Conservation (phyloP, 1,140 invertebrate genomes). For the Nasonia giraulti region DNA sequence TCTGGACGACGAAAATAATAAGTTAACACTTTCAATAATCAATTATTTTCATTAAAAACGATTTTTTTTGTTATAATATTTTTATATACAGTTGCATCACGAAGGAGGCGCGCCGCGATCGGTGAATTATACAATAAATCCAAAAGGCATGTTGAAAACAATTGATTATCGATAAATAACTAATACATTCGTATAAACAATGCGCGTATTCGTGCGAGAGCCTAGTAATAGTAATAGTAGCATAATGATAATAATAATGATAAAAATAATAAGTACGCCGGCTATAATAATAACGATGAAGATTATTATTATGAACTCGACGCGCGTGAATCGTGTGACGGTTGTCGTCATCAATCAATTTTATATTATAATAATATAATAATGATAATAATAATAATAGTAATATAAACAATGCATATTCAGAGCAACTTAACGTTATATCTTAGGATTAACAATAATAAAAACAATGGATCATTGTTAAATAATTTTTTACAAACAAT, state of each 20-base stretch:
- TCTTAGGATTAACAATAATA: conserved; percentile 50
- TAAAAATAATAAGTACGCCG: too few species aligned
- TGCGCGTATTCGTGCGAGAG: conserved; percentile 1
- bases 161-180: conserved; percentile 46
- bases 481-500: conserved; percentile 50
- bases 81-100: conserved; percentile 33
- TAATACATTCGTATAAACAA: conserved; percentile 31
- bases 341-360: too few species aligned
- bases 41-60: conserved; percentile 37
- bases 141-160: conserved; percentile 20
- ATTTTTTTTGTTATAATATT: conserved; percentile 20
- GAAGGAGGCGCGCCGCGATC: neutral
- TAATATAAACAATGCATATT: conserved; percentile 47
- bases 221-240: neutral
- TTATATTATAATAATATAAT: neutral
- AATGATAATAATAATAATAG: too few species aligned
- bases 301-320: too few species aligned
- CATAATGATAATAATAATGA: neutral
- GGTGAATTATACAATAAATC: neutral
- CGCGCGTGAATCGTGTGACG: too few species aligned
- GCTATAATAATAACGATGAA: too few species aligned
- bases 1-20: conserved; percentile 29
- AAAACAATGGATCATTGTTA: conserved; percentile 49
- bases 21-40: conserved; percentile 46
- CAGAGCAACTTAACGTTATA: conserved; percentile 45